Conservation (phyloP, 1,140 invertebrate species). For the Halyomorpha halys region DNA sequence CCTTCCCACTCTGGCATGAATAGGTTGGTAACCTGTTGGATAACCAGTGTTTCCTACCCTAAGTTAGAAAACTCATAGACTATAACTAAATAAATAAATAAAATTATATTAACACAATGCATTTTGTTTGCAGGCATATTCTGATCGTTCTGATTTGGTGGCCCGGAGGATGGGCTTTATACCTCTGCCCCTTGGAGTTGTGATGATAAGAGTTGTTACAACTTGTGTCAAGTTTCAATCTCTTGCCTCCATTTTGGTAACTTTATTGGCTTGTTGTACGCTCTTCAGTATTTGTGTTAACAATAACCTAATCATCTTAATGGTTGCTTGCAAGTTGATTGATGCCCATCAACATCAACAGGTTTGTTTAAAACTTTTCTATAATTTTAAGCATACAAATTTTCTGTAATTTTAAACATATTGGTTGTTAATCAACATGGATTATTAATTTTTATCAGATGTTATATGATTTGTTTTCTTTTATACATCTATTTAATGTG, state of each 20-base stretch:
- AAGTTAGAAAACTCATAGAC: too few relatives aligned
- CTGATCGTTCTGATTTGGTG: conserved; percentile 93
- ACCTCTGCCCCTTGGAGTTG: conserved; percentile 85
- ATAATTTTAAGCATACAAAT: too few relatives aligned
- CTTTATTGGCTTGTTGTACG: conserved; percentile 65
- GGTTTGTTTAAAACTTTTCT: conserved; percentile 35
- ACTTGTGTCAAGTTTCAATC: conserved; percentile 54
- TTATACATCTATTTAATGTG: too few relatives aligned
- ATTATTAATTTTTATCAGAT: too few relatives aligned
- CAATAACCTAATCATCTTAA: conserved; percentile 77
- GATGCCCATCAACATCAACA: conserved; percentile 43
- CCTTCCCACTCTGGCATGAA: too few relatives aligned
- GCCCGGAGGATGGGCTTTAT: conserved; percentile 96
- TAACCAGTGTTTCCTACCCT: too few relatives aligned
- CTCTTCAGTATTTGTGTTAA: conserved; percentile 71
- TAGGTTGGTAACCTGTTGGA: too few relatives aligned
- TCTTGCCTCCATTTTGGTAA: conserved; percentile 55
- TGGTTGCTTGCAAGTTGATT: conserved; percentile 78
- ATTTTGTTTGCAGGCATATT: conserved; percentile 61
- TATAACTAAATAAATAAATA: too few relatives aligned
- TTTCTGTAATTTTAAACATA: too few relatives aligned
- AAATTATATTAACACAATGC: too few relatives aligned
- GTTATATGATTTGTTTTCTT: too few relatives aligned
- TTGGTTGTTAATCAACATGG: too few relatives aligned
- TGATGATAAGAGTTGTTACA: conserved; percentile 72